A percentile compares a stretch with the other conserved stretches of the same genome.
These are phyloP conservation scores for Hylyphantes graminicola DNA, from an alignment of 1,140 invertebrate genomes.

Conservation along the genomic window DNA sequence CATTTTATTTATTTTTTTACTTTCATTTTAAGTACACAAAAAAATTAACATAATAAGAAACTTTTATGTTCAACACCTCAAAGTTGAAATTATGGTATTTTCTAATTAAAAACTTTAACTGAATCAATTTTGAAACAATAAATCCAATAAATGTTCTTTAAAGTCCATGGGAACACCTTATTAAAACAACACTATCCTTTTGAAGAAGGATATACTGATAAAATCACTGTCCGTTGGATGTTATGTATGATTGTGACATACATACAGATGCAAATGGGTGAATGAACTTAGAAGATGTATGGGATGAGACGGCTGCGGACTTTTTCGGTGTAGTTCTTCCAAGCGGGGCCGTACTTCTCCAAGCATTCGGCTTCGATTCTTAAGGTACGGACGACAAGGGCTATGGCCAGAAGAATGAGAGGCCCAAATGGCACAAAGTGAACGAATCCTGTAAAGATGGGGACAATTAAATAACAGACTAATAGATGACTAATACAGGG, in stretches of 20 bases:
- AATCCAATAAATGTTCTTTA: too few relatives aligned
- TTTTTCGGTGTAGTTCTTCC: conserved; percentile 53
- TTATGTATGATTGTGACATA: conserved; percentile 29
- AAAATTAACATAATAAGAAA: too few relatives aligned
- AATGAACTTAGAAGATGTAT: conserved; percentile 55
- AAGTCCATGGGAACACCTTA: background rate
- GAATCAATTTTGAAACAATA: too few relatives aligned
- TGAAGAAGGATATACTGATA: conserved; percentile 30
- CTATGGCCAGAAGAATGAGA: conserved; percentile 19
- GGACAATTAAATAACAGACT: background rate
- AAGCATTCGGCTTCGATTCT: conserved; percentile 52
- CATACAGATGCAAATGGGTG: conserved; percentile 31
- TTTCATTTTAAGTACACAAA: too few relatives aligned
- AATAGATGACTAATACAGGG: too few relatives aligned
- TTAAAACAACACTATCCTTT: conserved; percentile 10
- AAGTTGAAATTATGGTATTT: too few relatives aligned
- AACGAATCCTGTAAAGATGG: conserved; percentile 28
- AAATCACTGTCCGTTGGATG: conserved; percentile 42
- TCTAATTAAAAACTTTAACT: too few relatives aligned
- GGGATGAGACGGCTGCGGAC: conserved; percentile 59
- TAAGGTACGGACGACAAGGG: conserved; percentile 35
- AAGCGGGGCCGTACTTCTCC: conserved; percentile 54
- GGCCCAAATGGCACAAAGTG: conserved; percentile 50
- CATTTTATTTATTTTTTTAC: too few relatives aligned
- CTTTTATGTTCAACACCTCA: too few relatives aligned